Evolutionary conservation across 2,888 invertebrate species (phyloP), one percentile per base, ranked within the genome.

Genomic region (Scotopteryx bipunctaria): DNA sequence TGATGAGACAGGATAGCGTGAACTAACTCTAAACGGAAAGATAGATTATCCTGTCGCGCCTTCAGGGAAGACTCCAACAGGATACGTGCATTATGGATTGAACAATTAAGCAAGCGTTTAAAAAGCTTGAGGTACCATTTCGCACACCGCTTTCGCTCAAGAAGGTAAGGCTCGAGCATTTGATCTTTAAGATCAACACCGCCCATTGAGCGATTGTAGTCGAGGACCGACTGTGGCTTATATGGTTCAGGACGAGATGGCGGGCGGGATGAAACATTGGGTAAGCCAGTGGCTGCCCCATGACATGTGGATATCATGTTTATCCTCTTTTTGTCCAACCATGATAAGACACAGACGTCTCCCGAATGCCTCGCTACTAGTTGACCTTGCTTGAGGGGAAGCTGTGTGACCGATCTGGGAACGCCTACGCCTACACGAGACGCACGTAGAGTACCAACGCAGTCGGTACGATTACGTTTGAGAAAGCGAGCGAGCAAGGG

Each of bases 311-410:
- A 47, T 17, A 47, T 19, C 8, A 15, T 31, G 11, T 36, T 42
- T n/a, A 49, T 21, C 3, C 41, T 36, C 15, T 43, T 49, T 11
- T 36, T 36, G 23, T 43, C 49, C 36, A 43, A 21, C 11, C 29
- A 13, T 19, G 21, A 13, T 11, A 40, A 23, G 25, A 47, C 23
- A 32, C 38, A 40, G 11, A 47, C 38, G 14, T 47, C 63, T 1
- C 61, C 59, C 3, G 56, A 57, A 23, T 63, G 59, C 13, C 57
- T 35, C 0, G 59, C 60, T 23, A 33, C 14, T n/a, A 51, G 32
- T 27, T 55, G 11, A 0, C 57, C 63, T 23, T 47, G 23, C 5
- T 37, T 21, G 8, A 61, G 45, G 9, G 43, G 43, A 45, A 45
- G 38, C 14, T 48, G 29, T n/a, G 25, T 37, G 0, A 63, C 13